Base-by-base conservation (phyloP, 1,140 invertebrate species). In the Augochlora pura region DNA sequence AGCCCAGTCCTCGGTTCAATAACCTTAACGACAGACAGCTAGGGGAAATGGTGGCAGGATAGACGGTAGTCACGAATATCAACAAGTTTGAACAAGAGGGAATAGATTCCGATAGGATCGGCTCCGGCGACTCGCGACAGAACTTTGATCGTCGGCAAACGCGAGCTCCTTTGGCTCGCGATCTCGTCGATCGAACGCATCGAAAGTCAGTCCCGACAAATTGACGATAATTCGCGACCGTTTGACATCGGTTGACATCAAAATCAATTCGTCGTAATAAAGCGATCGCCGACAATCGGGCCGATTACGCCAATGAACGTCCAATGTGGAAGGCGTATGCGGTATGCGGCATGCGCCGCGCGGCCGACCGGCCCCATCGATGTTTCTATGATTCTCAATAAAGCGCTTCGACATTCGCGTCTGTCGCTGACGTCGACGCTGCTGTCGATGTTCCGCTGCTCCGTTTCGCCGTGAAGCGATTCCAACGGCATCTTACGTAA, bases 221-320 rank as follows among this genome's bases (percentile, higher is more conserved):
- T 92, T 90, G 88, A 89, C 86, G 82, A 91, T 89, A 88, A 92
- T 91, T 92, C 89, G 77, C 88, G 81, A 85, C 87, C 91, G 82
- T 92, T 92, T 92, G 91, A 92, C 91, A 91, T 91, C 89, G 88
- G 79, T 92, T 92, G 91, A 92, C 91, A 91, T 88, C 67, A 89
- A 92, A 92, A 92, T 92, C 91, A 92, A 91, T 91, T 89, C 90
- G 85, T 91, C 84, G 89, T 92, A 90, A 88, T 92, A 92, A 91
- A 92, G 86, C 81, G 89, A 92, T 92, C 88, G 87, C 88, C 90
- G 90, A 88, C 91, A 91, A 92, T 92, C 88, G 86, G 82, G 79
- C 79, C 82, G 87, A 91, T 91, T 89, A 88, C 86, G 85, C 87
- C 90, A 90, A 92, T 92, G 90, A 91, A 90, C 80, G 87, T 84